phyloP scores from a whole-genome alignment of 1,140 invertebrate genomes.

The Venturia canescens region DNA sequence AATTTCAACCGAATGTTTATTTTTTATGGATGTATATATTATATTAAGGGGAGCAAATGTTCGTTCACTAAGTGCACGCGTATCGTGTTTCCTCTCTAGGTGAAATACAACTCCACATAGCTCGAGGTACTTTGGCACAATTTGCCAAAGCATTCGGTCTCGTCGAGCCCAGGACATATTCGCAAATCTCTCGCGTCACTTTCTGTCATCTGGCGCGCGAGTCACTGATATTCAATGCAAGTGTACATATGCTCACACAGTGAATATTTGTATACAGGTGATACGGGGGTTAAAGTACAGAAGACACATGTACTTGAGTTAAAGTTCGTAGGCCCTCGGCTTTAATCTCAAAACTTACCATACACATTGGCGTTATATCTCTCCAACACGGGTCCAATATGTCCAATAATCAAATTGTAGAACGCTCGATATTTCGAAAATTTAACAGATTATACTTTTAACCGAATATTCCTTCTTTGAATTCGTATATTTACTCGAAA shows the following conservation, averaged over 20 bases:
- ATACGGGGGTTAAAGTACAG: background rate
- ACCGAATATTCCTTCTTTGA: no score
- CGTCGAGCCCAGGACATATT: background rate
- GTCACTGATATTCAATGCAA: conserved; percentile 1
- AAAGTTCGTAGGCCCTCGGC: background rate
- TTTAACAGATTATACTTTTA: no score
- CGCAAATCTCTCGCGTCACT: background rate
- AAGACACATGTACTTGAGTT: background rate
- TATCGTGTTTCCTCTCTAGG: background rate
- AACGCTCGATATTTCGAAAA: no score
- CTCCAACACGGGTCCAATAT: no score
- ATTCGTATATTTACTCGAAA: no score
- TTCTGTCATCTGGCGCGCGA: background rate
- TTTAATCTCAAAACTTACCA: background rate
- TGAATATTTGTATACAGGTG: background rate
- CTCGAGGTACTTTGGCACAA: background rate
- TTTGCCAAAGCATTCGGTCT: background rate
- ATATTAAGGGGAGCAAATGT: background rate
- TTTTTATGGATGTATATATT: no score
- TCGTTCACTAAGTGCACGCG: background rate
- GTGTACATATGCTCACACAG: background rate
- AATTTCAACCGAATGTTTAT: no score
- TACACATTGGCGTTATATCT: background rate
- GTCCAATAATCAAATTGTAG: no score
- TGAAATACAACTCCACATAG: background rate